Base-by-base conservation (phyloP, 2,888 invertebrate genomes). In the Deroplatys truncata region DNA sequence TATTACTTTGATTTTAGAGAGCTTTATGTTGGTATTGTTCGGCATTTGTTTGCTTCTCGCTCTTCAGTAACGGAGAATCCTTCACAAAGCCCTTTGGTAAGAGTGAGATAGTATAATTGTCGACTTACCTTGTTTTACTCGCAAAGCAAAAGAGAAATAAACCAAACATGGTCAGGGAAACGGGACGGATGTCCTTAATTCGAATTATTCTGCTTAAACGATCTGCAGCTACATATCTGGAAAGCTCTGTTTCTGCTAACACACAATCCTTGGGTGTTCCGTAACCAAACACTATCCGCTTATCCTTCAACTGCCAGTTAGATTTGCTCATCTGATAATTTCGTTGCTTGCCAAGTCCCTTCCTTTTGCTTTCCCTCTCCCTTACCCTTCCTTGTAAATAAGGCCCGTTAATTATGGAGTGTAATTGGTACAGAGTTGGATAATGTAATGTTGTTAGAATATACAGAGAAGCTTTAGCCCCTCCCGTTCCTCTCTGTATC, bases 391-490 rank as follows among this genome's bases (percentile, higher is more conserved):
- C 89, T 85, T 89, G 89, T 89, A 89, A 89, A 89, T 89, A 89
- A 89, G 89, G 87, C 82, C 82, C 87, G 87, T 91, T 91, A 91
- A 91, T 91, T 91, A 91, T 90, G 90, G 90, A 89, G 89, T 84
- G 89, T 91, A 91, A 91, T 91, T 91, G 90, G 89, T 87, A 91
- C 90, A 90, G 91, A 90, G 91, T 88, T 88, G 89, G 90, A 90
- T 90, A 91, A 91, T 90, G 90, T 91, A 91, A 91, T 91, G 91
- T 89, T 89, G 91, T 91, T 90, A 91, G 90, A 72, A 88, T 89
- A 72, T 88, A 89, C 85, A 89, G 72, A 89, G 89, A 82, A 85
- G 89, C 89, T 82, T 82, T 82, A 72, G 85, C 84, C 89, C 43
- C 85, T 35, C 20, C n/a, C n/a, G 85, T 49, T n/a, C 84, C 35